Evolutionary conservation across 2,113 vertebrate species (phyloP).

Genomic region (Tapirus terrestris): DNA sequence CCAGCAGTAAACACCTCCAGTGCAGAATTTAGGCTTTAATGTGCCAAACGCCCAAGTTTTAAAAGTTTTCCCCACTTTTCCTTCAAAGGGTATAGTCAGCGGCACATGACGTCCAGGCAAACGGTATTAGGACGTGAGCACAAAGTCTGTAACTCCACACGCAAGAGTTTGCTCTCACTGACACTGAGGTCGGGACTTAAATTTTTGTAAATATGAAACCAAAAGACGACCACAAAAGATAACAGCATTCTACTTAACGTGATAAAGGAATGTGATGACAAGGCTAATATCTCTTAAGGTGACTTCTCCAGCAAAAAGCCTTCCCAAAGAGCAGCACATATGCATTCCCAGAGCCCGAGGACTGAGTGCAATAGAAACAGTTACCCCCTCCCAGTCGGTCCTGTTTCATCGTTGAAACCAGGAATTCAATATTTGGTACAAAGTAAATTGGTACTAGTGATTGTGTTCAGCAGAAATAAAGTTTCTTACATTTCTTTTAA

Average conservation of each 20-base stretch:
- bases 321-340: not conserved
- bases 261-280: not conserved
- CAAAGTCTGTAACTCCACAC: not conserved
- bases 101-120: not conserved
- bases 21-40: not conserved
- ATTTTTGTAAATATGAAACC: not conserved
- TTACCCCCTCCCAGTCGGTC: not conserved
- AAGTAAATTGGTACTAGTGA: not conserved
- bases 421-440: not conserved
- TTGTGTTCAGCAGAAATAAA: not conserved
- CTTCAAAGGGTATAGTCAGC: not conserved
- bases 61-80: not conserved
- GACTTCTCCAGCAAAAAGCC: not conserved
- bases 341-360: too few relatives aligned
- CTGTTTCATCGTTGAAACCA: not conserved
- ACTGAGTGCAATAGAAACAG: not conserved
- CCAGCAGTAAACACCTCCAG: not conserved
- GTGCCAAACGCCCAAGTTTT: not conserved
- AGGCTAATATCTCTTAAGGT: not conserved
- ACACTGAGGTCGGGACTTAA: not conserved
- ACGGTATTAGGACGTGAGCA: not conserved
- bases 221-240: not conserved
- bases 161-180: not conserved
- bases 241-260: not conserved
- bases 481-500: not conserved